phyloP scores from a whole-genome alignment of 2,113 vertebrate species.

The Gymnobelideus leadbeateri region DNA sequence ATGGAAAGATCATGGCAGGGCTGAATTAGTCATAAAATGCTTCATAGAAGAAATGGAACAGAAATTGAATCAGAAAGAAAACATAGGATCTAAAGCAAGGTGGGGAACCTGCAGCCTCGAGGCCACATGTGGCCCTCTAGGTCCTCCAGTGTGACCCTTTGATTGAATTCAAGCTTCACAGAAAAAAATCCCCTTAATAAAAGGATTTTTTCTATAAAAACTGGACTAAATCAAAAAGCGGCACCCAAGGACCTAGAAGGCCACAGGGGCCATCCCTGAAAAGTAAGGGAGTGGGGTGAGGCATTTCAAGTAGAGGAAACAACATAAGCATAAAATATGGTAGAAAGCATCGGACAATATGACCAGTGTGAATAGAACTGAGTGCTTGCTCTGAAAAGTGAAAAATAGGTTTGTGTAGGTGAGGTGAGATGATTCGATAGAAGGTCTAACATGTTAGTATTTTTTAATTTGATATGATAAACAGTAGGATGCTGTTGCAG shows the following conservation, averaged over 20 bases:
- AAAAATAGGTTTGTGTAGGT: no score
- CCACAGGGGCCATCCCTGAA: no score
- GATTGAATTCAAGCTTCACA: no score
- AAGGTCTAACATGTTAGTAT: not conserved
- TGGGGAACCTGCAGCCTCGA: no score
- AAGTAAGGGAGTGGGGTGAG: not conserved
- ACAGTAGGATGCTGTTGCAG: not conserved
- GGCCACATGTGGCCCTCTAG: no score
- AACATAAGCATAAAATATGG: not conserved
- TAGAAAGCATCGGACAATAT: no score
- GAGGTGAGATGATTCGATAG: not conserved
- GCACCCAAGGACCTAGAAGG: no score
- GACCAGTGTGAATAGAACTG: not conserved
- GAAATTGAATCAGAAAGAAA: not conserved
- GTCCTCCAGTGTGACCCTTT: no score
- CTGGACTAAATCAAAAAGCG: no score
- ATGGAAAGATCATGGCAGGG: not conserved
- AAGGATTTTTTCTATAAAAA: no score
- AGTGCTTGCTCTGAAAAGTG: not conserved
- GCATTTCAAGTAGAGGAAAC: not conserved
- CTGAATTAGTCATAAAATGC: constrained; percentile 45
- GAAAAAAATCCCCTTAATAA: no score
- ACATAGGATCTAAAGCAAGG: not conserved
- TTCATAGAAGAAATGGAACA: not conserved
- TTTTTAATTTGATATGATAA: not conserved